These are phyloP conservation scores for Macroramphosus scolopax DNA, from an alignment of 2,797 vertebrate species.

Conservation along the genomic window DNA sequence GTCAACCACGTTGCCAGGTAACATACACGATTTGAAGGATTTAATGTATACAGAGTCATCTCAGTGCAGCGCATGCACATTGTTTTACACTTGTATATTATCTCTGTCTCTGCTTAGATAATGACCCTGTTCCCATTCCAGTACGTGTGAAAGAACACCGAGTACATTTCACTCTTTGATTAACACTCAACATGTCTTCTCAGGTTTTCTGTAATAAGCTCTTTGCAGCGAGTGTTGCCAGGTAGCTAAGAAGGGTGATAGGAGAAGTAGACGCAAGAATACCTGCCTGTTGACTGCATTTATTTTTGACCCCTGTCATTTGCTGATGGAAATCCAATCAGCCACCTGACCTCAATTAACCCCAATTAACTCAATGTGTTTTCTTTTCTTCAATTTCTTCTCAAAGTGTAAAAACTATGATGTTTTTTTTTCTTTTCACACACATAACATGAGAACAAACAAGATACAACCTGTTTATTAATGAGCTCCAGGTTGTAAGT, in stretches of 20 bases:
- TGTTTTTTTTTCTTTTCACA: too few relatives aligned
- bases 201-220: slow-evolving; percentile 41
- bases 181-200: slow-evolving; percentile 26
- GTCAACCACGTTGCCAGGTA: slow-evolving; percentile 94
- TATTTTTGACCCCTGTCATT: slow-evolving; percentile 4
- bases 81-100: slow-evolving; percentile 13
- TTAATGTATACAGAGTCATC: too few relatives aligned
- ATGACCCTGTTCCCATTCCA: background rate
- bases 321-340: slow-evolving; percentile 1
- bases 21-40: background rate
- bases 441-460: too few relatives aligned
- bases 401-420: too few relatives aligned
- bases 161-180: slow-evolving; percentile 22
- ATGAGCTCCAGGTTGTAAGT: too few relatives aligned
- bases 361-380: too few relatives aligned
- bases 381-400: too few relatives aligned
- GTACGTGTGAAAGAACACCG: slow-evolving; percentile 12
- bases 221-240: slow-evolving; percentile 32
- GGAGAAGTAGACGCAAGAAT: slow-evolving; percentile 1
- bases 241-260: slow-evolving; percentile 23
- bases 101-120: too few relatives aligned
- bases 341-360: too few relatives aligned
- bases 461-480: too few relatives aligned
- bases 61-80: background rate
- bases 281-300: slow-evolving; percentile 33